Percentiles rank a stretch among this genome's conserved stretches.
phyloP scores from a whole-genome alignment of 2,113 vertebrate species.

The Saguinus imperator region DNA sequence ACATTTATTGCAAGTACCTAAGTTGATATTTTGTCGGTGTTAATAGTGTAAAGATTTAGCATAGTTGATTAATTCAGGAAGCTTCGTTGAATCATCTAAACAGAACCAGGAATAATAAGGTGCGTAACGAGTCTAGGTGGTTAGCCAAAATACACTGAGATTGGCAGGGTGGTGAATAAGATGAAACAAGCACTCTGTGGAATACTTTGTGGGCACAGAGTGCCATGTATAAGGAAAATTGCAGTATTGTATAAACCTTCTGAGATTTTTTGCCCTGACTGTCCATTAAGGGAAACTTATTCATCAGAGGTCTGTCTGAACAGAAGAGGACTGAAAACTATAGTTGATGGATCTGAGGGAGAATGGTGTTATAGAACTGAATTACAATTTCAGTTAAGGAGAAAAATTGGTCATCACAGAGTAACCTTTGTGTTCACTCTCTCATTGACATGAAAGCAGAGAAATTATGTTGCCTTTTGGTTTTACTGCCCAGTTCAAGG shows the following conservation, averaged over 20 bases:
- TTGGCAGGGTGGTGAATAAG: background rate
- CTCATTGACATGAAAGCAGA: background rate
- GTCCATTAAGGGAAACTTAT: background rate
- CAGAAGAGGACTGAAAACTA: background rate
- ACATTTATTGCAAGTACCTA: background rate
- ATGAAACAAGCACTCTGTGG: background rate
- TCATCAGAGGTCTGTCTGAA: background rate
- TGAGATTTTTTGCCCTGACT: background rate
- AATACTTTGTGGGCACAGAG: background rate
- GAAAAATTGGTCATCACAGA: background rate
- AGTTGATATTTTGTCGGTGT: constrained; percentile 15
- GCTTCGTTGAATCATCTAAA: background rate
- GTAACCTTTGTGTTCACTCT: background rate
- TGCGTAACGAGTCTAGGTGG: background rate
- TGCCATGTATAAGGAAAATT: background rate
- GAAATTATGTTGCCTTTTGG: background rate
- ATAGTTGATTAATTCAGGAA: constrained; percentile 46
- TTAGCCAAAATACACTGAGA: constrained; percentile 1
- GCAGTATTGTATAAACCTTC: background rate
- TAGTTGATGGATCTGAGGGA: background rate
- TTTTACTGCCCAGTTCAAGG: background rate
- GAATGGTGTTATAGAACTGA: background rate
- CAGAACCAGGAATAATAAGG: background rate
- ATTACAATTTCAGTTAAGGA: background rate
- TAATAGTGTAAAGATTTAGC: background rate